phyloP scores from a whole-genome alignment of 2,113 vertebrate species.

The Porphyrio hochstetteri region DNA sequence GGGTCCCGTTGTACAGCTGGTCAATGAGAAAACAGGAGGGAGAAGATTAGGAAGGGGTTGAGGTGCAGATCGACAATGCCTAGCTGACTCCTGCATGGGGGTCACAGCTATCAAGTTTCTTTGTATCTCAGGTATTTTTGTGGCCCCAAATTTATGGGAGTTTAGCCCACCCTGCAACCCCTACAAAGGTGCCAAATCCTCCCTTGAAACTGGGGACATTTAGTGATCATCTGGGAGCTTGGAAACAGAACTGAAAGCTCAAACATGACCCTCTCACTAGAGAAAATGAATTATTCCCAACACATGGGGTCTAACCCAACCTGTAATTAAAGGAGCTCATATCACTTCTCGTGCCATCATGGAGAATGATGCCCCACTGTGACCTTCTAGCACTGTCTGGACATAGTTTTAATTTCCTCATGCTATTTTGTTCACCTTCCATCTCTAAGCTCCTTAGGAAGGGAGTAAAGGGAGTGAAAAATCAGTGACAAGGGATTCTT shows the following conservation, averaged over 20 bases:
- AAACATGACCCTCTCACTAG: not conserved
- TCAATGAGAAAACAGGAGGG: not conserved
- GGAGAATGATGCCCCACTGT: not conserved
- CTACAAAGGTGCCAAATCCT: not conserved
- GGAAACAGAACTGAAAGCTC: not conserved
- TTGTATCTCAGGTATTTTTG: not conserved
- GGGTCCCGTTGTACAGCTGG: constrained; percentile 80
- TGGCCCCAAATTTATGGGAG: not conserved
- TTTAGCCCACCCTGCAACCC: not conserved
- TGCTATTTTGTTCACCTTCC: not conserved
- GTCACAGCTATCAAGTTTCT: fast-evolving
- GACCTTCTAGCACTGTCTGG: not conserved
- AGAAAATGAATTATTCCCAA: not conserved
- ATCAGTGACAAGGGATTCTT: not conserved
- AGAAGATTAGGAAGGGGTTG: not conserved
- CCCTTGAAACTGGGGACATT: not conserved
- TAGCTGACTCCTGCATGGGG: fast-evolving
- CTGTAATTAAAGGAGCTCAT: not conserved
- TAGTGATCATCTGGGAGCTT: not conserved
- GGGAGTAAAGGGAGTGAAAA: not conserved
- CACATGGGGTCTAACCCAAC: not conserved
- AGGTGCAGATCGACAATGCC: fast-evolving
- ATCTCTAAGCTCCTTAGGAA: not conserved
- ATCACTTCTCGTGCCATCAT: not conserved
- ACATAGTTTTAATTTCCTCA: not conserved